phyloP scores from a whole-genome alignment of 2,113 vertebrate genomes.

The Rhynchomys soricoides region DNA sequence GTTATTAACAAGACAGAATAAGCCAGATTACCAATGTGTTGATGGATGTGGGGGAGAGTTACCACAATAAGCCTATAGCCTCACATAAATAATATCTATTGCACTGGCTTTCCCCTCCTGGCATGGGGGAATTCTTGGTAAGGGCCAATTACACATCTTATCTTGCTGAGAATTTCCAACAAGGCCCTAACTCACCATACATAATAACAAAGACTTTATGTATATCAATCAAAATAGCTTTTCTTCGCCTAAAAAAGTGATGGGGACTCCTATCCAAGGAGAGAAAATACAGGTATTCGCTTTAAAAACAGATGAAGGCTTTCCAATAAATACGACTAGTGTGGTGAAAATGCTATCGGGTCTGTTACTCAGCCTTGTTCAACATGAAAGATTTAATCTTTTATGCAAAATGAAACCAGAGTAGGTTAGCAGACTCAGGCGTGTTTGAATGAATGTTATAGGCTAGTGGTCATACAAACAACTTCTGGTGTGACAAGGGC shows the following conservation, averaged over 20 bases:
- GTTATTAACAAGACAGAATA: slow-evolving; percentile 3
- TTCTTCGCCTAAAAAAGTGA: background rate
- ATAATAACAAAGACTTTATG: slow-evolving; percentile 31
- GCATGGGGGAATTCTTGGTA: background rate
- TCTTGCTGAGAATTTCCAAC: slow-evolving; percentile 35
- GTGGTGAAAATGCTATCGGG: background rate
- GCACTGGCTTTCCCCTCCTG: background rate
- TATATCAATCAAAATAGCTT: background rate
- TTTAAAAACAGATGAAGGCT: slow-evolving; percentile 13
- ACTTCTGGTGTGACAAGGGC: background rate
- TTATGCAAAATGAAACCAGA: background rate
- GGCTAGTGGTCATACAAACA: background rate
- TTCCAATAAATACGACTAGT: slow-evolving; percentile 39
- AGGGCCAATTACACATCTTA: background rate
- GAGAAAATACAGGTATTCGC: background rate
- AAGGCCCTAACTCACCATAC: background rate
- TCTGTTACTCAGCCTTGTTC: slow-evolving; percentile 24
- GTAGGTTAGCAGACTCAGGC: background rate
- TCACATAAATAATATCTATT: background rate
- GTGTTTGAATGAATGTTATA: background rate
- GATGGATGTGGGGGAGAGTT: background rate
- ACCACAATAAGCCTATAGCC: background rate
- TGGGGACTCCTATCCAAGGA: background rate
- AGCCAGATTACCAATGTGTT: background rate
- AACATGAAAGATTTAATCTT: background rate